These are phyloP conservation scores for Selenia dentaria DNA, from an alignment of 2,888 invertebrate species.

Conservation along the genomic window DNA sequence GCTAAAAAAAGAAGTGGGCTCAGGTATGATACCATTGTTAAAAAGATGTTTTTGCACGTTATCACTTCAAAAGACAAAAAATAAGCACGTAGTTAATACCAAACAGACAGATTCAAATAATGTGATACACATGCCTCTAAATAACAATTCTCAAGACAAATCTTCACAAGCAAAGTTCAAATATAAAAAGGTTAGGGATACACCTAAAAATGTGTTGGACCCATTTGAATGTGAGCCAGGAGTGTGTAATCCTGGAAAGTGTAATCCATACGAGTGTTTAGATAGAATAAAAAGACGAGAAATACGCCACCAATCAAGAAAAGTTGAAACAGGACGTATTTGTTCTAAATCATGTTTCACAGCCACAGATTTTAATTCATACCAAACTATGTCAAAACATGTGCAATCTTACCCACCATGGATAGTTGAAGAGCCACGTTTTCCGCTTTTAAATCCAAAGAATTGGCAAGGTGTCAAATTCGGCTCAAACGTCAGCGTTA, in stretches of 20 bases:
- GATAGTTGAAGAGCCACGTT: constrained; percentile 17
- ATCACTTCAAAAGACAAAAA: not conserved
- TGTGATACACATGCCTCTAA: not conserved
- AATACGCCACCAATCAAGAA: constrained; percentile 7
- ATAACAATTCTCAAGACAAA: not conserved
- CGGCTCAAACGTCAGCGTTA: constrained; percentile 41
- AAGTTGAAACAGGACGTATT: not conserved
- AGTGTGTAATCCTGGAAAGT: constrained; percentile 41
- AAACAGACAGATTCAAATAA: not conserved
- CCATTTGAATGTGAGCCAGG: constrained; percentile 39
- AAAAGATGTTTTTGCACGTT: constrained; percentile 1
- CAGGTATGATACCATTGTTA: not conserved
- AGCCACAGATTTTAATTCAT: not conserved
- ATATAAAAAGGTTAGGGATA: not conserved
- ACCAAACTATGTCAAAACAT: not conserved
- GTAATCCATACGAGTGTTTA: constrained; percentile 41
- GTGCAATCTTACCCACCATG: not conserved
- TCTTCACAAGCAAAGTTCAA: not conserved
- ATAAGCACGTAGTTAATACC: not conserved
- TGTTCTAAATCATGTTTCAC: not conserved
- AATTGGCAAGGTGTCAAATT: constrained; percentile 33
- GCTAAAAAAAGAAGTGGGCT: not conserved
- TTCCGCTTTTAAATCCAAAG: constrained; percentile 17
- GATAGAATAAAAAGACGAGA: constrained; percentile 38
- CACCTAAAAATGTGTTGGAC: not conserved